These are phyloP conservation scores for Philaethria dido DNA, from an alignment of 2,888 invertebrate species.

Conservation along the genomic window DNA sequence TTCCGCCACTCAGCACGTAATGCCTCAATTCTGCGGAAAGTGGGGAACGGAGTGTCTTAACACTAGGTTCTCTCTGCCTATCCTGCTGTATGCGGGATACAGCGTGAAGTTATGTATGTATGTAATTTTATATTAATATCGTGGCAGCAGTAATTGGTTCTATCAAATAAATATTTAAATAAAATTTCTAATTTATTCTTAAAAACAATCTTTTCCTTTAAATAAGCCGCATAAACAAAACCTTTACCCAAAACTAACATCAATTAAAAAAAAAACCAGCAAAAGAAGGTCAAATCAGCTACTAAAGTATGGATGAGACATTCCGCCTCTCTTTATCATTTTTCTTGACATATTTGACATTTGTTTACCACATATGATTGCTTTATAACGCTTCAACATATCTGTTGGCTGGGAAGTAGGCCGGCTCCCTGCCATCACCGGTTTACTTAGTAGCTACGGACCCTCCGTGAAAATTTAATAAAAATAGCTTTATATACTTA, in stretches of 20 bases:
- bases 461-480: slow-evolving; percentile 52
- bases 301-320: slow-evolving; percentile 78
- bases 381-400: slow-evolving; percentile 70
- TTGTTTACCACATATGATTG: slow-evolving; percentile 76
- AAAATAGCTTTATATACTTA: slow-evolving; percentile 47
- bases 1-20: too few relatives aligned
- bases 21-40: too few relatives aligned
- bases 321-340: slow-evolving; percentile 73
- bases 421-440: slow-evolving; percentile 76
- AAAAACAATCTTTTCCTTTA: not conserved
- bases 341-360: slow-evolving; percentile 68
- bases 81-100: too few relatives aligned
- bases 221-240: not conserved
- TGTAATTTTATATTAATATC: too few relatives aligned
- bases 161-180: too few relatives aligned
- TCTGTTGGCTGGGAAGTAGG: slow-evolving; percentile 74
- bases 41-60: too few relatives aligned
- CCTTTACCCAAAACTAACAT: not conserved
- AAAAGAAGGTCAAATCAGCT: slow-evolving; percentile 80
- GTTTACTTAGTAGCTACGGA: slow-evolving; percentile 80
- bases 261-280: slow-evolving; percentile 15
- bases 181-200: too few relatives aligned
- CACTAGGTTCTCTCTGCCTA: too few relatives aligned
- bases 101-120: too few relatives aligned
- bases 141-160: too few relatives aligned